Conservation (phyloP, 2,888 invertebrate species). For the Drosophila nr. perissopoda region DNA sequence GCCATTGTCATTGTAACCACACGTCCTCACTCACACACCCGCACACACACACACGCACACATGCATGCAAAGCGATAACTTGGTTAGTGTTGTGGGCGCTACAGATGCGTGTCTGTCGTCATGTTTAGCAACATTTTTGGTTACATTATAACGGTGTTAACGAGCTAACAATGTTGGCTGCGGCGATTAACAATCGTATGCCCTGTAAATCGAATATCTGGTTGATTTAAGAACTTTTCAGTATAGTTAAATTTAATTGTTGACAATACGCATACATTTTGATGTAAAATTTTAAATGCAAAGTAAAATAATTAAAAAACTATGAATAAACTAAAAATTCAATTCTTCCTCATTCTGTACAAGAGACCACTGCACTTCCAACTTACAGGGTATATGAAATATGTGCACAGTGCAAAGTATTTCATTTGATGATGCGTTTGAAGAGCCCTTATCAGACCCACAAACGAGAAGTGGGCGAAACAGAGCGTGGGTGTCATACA, state of each 20-base stretch:
- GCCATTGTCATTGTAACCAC: constrained; percentile 43
- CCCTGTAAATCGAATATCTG: not conserved
- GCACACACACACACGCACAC: constrained; percentile 3
- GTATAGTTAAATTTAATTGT: not conserved
- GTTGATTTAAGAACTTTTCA: not conserved
- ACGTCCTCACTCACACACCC: constrained; percentile 19
- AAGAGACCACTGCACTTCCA: not conserved
- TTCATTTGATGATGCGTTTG: constrained; percentile 33
- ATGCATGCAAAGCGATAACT: constrained; percentile 54
- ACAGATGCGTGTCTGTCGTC: constrained; percentile 11
- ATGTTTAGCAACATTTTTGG: constrained; percentile 56
- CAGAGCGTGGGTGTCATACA: not conserved
- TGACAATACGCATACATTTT: not conserved
- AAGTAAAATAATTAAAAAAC: not conserved
- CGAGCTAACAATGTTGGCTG: constrained; percentile 5
- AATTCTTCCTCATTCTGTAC: not conserved
- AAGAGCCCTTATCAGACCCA: constrained; percentile 42
- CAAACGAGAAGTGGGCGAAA: not conserved
- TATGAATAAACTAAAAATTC: not conserved
- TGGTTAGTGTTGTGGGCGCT: constrained; percentile 31
- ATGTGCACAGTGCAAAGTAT: constrained; percentile 24
- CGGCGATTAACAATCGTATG: not conserved
- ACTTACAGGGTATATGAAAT: constrained; percentile 27
- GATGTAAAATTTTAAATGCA: not conserved
- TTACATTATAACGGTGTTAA: constrained; percentile 51